Base-by-base conservation (phyloP, 1,140 invertebrate species). In the Akabosia matsudoensis region DNA sequence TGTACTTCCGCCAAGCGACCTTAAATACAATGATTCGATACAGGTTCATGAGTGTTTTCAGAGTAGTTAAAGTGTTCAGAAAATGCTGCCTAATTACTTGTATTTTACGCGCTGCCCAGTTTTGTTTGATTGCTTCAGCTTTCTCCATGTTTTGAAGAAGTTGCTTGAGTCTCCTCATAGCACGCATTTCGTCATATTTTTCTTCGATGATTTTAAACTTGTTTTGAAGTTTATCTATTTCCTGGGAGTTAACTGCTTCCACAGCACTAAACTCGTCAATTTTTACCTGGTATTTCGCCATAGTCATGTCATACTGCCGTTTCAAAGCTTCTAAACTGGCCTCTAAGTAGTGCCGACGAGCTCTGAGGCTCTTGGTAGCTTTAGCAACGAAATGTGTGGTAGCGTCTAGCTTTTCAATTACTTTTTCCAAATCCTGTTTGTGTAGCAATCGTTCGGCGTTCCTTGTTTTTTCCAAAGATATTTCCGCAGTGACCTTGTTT, bases 121-220 rank as follows among this genome's bases (percentile, higher is more conserved):
- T 76, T 31, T 75, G 33, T 30, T 78, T 78, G 24, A 79, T 73
- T 13, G 75, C 51, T 16, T 81, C 78, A 7, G 80, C 76, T 30
- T 78, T 75, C 75, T 78, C 74, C 18, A 78, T 76, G 28, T 78
- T 78, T 64, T 74, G 52, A 22, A 79, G 61, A 16, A 81, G 70
- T 74, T 81, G 73, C 64, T 77, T 74, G 18, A 81, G 64, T 45
- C 74, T 71, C 30, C 78, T 78, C 0, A 71, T 75, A 0, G 64
- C 76, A 51, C 45, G 72, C 80, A 81, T 81, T 28, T 81, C 78
- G 31, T 74, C 74, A 51, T 73, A 81, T 61, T 52, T 64, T 16
- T 76, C 76, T 16, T 79, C 75, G 2, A 75, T 71, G 22, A 56
- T 52, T 51, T 52, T 56, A 45, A 75, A 76, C 18, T 67, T 37